phyloP scores from a whole-genome alignment of 2,113 vertebrate species.

The Pachycephala philippinensis region DNA sequence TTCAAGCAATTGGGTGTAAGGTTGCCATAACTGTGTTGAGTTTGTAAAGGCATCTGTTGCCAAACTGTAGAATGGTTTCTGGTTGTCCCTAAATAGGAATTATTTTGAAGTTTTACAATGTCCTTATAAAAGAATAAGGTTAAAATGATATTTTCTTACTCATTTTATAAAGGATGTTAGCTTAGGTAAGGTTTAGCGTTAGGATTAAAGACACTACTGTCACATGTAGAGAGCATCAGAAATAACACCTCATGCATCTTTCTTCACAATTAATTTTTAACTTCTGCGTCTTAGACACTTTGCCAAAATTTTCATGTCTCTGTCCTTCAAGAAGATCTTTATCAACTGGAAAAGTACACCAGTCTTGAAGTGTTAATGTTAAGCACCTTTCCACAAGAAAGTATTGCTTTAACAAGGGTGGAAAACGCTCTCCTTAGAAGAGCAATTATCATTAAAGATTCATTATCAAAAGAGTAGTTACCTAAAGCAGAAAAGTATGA shows the following conservation, averaged over 20 bases:
- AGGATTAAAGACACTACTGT: background rate
- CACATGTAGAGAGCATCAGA: background rate
- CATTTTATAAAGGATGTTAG: background rate
- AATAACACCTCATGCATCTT: background rate
- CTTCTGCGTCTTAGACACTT: conserved; percentile 4
- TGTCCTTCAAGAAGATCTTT: conserved; percentile 41
- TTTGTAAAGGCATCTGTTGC: background rate
- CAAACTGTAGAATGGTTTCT: background rate
- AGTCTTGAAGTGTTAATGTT: conserved; percentile 57
- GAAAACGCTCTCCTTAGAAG: conserved; percentile 68
- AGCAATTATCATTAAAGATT: conserved; percentile 72
- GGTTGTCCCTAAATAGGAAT: background rate
- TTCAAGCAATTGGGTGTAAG: background rate
- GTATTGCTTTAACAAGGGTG: conserved; percentile 71
- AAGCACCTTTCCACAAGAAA: conserved; percentile 70
- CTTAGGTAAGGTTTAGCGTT: background rate
- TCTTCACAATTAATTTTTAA: conserved; percentile 44
- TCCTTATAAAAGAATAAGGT: background rate
- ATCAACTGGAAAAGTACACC: conserved; percentile 43
- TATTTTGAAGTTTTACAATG: background rate
- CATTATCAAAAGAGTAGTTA: conserved; percentile 70
- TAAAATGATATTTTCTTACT: background rate
- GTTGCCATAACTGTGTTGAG: background rate
- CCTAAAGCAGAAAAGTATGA: conserved; percentile 68
- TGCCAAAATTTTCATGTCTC: conserved; percentile 34